Base-by-base conservation (phyloP, 2,113 vertebrate species). In the Climacteris rufus region DNA sequence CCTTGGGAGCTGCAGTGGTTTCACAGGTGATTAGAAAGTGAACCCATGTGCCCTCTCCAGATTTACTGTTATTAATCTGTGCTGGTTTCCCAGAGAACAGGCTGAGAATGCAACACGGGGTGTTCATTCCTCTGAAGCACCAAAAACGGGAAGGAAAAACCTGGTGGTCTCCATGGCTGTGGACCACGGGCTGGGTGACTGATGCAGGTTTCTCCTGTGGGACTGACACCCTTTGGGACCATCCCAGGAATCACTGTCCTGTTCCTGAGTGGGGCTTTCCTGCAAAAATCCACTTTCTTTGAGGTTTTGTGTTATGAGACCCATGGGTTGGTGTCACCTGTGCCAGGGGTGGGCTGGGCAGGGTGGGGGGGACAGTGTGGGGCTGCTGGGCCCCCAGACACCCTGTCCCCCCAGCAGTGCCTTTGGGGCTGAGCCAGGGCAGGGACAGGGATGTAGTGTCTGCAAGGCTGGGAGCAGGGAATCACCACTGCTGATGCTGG, bases 191-290 rank as follows among this genome's bases (percentile, higher is more conserved):
- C 37, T 59, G 56, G 6, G 12, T 19, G 6, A 28, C 22, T 49
- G 66, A 2, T 3, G 2, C 10, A 25, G 21, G 22, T 45, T 74
- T 61, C n/a, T 69, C 33, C 60, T 25, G 17, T 2, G 25, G 63
- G 37, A 16, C 45, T 64, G 83, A 16, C 8, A 8, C 20, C 0
- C 33, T 63, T 27, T 57, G 61, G 47, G 60, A 33, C 21, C 3
- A 9, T 69, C 50, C 35, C n/a, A 15, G 39, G n/a, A 68, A 39
- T 56, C 50, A 30, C 1, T 52, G 33, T 15, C 17, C 61, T 2
- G 1, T 17, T 65, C 45, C 24, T 0, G 0, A 49, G 22, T 7
- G 5, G 16, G 6, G 7, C 0, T 0, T 10, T 18, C 74, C 42
- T 78, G 56, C 20, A 79, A 53, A 59, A 66, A n/a, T 17, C 30